A percentile compares a stretch with the other conserved stretches of the same genome.
phyloP scores from a whole-genome alignment of 2,888 invertebrate species.

The Brachypterus glaber region DNA sequence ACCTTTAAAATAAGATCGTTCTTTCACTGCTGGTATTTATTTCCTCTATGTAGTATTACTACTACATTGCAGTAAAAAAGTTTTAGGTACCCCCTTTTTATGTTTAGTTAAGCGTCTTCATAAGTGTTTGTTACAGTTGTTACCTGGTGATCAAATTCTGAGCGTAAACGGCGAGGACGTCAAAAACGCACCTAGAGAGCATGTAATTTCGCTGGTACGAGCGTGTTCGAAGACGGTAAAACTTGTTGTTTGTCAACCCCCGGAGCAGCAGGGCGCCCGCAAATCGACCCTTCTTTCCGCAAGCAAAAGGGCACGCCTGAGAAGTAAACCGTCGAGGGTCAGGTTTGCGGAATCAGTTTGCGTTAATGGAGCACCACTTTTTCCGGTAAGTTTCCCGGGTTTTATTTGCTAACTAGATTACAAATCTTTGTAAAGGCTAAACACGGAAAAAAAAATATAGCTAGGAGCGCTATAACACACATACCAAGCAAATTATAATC shows the following conservation, averaged over 20 bases:
- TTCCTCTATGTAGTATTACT: no score
- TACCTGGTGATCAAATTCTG: conserved; percentile 86
- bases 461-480: no score
- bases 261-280: conserved; percentile 45
- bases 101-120: no score
- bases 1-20: no score
- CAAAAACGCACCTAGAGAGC: conserved; percentile 72
- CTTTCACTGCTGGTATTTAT: no score
- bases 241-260: conserved; percentile 76
- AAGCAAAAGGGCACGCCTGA: conserved; percentile 73
- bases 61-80: no score
- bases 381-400: conserved; percentile 51
- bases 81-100: no score
- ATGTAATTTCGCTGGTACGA: conserved; percentile 79
- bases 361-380: conserved; percentile 73
- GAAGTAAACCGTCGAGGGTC: conserved; percentile 73
- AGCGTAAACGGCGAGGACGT: conserved; percentile 88
- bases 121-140: conserved; percentile 52
- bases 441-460: no score
- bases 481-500: no score
- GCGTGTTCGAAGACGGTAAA: conserved; percentile 69
- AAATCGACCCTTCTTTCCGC: conserved; percentile 81
- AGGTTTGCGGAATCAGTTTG: conserved; percentile 84
- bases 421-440: no score
- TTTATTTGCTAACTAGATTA: no score